These are phyloP conservation scores for Polyergus mexicanus DNA, from an alignment of 1,140 invertebrate genomes.

Conservation along the genomic window DNA sequence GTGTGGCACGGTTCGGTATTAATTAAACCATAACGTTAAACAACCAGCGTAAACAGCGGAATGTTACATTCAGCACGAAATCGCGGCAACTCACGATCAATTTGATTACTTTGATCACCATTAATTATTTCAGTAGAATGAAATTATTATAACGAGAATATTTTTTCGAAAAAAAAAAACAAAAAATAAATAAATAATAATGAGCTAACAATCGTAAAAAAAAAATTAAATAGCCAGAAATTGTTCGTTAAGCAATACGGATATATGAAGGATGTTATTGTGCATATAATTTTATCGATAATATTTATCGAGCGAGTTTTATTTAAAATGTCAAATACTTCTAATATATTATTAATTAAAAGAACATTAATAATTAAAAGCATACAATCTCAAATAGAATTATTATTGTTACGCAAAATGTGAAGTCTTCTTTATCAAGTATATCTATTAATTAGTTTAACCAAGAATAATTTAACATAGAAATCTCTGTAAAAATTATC, in stretches of 20 bases:
- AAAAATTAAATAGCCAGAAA: neutral
- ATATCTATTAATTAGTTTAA: conserved; percentile 16
- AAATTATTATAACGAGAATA: conserved; percentile 19
- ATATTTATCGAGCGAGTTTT: neutral
- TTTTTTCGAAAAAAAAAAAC: neutral
- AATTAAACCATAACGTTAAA: conserved; percentile 61
- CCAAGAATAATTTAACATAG: neutral
- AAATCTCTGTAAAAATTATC: neutral
- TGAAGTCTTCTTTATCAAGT: neutral
- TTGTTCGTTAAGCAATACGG: neutral
- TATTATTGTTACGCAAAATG: neutral
- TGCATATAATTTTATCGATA: neutral
- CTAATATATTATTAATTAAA: neutral
- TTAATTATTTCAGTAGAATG: conserved; percentile 39
- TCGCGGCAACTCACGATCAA: conserved; percentile 30
- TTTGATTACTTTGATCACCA: conserved; percentile 6
- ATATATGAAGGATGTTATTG: neutral
- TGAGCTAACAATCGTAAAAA: neutral
- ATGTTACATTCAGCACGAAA: conserved; percentile 40
- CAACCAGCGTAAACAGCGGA: conserved; percentile 42
- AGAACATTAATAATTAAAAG: neutral
- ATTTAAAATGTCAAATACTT: neutral
- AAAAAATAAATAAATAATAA: too few relatives aligned
- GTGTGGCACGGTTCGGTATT: conserved; percentile 42
- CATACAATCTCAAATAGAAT: neutral